phyloP scores from a whole-genome alignment of 2,797 vertebrate species.

The Darevskia nairensis region DNA sequence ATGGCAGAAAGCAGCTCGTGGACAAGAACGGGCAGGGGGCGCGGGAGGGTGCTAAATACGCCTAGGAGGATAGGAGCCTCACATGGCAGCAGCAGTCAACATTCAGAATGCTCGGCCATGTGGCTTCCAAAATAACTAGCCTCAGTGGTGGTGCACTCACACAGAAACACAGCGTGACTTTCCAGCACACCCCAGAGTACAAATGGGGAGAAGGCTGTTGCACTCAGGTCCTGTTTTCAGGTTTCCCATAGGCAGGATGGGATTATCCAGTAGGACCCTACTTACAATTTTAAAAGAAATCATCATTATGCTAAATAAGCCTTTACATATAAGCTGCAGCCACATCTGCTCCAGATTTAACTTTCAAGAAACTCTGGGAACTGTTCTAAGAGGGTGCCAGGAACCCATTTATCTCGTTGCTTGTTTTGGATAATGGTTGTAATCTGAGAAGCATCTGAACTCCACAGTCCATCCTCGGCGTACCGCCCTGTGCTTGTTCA shows the following conservation, averaged over 20 bases:
- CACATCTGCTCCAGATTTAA: neutral
- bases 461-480: neutral
- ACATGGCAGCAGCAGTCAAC: neutral
- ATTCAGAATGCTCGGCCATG: neutral
- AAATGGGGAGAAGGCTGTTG: no score
- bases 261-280: no score
- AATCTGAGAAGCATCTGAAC: neutral
- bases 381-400: neutral
- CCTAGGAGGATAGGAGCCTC: neutral
- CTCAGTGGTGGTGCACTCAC: neutral
- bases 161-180: neutral
- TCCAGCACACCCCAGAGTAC: neutral
- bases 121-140: neutral
- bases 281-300: neutral
- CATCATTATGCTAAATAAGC: neutral
- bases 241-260: no score
- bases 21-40: neutral
- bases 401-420: neutral
- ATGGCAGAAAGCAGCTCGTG: neutral
- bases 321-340: neutral
- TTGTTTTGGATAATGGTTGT: neutral
- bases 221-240: no score
- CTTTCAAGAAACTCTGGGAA: neutral
- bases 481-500: neutral
- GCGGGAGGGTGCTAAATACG: neutral